Conservation (phyloP, 1,140 invertebrate species). For the Thaumatotibia leucotreta region DNA sequence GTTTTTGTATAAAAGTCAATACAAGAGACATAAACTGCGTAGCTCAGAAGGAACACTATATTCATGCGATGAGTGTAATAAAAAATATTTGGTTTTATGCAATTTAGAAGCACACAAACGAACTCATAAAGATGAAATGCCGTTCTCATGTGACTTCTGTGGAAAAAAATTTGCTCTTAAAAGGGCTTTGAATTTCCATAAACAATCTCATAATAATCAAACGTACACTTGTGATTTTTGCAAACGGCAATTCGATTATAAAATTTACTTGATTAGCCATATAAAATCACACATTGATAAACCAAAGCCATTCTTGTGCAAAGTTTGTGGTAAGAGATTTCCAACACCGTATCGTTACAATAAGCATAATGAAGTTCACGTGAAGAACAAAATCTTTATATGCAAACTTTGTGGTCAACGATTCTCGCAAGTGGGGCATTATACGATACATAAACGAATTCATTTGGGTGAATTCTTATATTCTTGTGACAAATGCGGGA, state of each 20-base stretch:
- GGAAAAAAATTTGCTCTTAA: not conserved
- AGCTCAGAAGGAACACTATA: not conserved
- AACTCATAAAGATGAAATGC: not conserved
- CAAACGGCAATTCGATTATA: not conserved
- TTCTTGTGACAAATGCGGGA: not conserved
- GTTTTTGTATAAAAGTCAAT: not conserved
- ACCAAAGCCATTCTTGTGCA: not conserved
- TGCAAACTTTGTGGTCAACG: not conserved
- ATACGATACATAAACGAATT: not conserved
- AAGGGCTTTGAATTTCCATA: not conserved
- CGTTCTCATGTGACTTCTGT: not conserved
- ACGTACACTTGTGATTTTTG: not conserved
- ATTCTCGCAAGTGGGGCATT: not conserved
- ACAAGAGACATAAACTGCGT: not conserved
- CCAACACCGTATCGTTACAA: not conserved
- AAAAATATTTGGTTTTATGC: not conserved
- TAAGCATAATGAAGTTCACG: not conserved
- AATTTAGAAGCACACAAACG: not conserved
- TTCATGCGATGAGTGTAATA: not conserved
- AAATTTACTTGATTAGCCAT: not conserved
- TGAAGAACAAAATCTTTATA: not conserved
- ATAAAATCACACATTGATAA: not conserved
- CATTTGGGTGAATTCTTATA: not conserved
- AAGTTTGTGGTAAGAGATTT: not conserved
- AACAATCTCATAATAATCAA: not conserved